Evolutionary conservation across 2,113 vertebrate species (phyloP).

Genomic region (Cavia aperea): DNA sequence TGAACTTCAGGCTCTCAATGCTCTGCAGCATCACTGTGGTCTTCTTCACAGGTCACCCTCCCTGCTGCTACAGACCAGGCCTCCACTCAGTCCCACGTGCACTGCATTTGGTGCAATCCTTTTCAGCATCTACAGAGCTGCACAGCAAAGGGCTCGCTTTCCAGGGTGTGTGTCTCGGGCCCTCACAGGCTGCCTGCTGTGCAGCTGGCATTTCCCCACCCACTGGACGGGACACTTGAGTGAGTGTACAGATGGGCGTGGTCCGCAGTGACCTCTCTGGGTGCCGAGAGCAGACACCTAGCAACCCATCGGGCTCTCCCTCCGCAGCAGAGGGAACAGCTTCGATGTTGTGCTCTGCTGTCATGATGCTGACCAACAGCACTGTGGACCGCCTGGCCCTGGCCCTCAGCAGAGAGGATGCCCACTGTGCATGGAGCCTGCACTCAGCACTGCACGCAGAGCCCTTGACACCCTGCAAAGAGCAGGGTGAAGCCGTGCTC

Average conservation of each 20-base stretch:
- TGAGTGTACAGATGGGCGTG: background rate
- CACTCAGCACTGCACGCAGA: background rate
- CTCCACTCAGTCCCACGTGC: background rate
- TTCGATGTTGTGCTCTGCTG: background rate
- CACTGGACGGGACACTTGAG: background rate
- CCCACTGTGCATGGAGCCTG: background rate
- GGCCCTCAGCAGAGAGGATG: background rate
- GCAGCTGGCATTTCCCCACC: background rate
- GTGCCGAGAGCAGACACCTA: background rate
- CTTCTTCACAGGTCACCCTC: no score
- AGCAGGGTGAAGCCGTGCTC: background rate
- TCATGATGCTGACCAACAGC: background rate
- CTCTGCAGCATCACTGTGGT: background rate
- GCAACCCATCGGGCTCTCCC: background rate
- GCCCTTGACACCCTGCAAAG: background rate
- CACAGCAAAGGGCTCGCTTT: background rate
- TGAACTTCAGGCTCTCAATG: background rate
- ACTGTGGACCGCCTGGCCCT: background rate
- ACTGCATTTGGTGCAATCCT: background rate
- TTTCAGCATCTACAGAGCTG: background rate
- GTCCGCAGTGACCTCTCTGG: background rate
- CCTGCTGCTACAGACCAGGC: no score
- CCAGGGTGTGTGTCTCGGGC: background rate
- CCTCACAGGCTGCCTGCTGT: background rate
- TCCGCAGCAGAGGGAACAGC: accelerated